Conservation (phyloP, 30 jellyfish, hydroid and myxozoan genomes). For the Hydra vulgaris region DNA sequence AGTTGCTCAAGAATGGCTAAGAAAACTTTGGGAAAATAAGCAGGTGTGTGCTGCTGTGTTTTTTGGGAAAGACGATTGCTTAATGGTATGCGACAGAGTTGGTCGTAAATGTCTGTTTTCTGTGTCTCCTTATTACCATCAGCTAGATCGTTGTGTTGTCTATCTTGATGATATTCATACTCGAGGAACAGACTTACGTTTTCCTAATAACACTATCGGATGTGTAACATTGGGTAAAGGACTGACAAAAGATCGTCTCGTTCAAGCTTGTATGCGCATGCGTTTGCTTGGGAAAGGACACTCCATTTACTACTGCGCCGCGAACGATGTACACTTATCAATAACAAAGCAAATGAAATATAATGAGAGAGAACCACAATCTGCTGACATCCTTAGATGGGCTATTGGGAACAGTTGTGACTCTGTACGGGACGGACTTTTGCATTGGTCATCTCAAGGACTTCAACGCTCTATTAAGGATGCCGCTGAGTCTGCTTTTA, state of each 20-base stretch:
- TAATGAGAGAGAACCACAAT: background rate
- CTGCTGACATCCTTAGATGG: background rate
- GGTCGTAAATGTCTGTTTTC: background rate
- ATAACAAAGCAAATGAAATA: background rate
- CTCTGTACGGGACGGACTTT: background rate
- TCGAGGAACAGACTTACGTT: background rate
- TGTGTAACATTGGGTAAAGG: background rate
- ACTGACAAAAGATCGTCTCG: background rate
- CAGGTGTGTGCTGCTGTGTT: background rate
- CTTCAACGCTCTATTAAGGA: background rate
- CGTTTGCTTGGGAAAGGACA: background rate
- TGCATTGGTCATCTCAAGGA: background rate
- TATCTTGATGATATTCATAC: background rate
- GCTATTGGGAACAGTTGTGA: background rate
- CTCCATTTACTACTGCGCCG: background rate
- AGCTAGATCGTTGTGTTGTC: background rate
- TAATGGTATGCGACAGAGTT: background rate
- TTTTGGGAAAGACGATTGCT: background rate
- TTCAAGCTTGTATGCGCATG: background rate
- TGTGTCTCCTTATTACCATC: background rate
- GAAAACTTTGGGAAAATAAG: background rate
- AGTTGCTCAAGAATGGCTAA: background rate
- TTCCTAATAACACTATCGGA: background rate
- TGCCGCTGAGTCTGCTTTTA: background rate
- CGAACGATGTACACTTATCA: background rate